A percentile compares a stretch with the other conserved stretches of the same genome.
phyloP scores from a whole-genome alignment of 2,113 vertebrate genomes.

The Meriones unguiculatus region DNA sequence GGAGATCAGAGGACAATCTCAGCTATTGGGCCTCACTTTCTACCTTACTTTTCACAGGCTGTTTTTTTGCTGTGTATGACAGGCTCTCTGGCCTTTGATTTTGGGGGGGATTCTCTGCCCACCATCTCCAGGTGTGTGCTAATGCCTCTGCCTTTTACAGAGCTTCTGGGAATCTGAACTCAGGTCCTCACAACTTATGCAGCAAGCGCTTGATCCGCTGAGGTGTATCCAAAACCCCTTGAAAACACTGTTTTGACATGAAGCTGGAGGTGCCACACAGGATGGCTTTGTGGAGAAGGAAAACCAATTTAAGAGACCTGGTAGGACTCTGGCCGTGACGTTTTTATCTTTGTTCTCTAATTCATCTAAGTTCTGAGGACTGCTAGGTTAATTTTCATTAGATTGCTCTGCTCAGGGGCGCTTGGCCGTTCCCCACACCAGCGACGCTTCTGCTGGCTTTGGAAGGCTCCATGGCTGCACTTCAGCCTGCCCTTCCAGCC shows the following conservation, averaged over 20 bases:
- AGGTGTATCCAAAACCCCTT: background rate
- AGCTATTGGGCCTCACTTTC: background rate
- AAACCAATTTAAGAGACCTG: background rate
- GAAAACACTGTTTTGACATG: background rate
- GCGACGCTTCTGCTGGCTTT: background rate
- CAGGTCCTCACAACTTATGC: background rate
- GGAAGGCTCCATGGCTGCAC: background rate
- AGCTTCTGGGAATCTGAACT: background rate
- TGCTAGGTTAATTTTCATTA: background rate
- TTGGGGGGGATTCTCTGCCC: background rate
- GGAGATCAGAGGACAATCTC: background rate
- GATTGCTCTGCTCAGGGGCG: background rate
- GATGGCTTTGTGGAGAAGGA: background rate
- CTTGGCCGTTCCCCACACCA: no score
- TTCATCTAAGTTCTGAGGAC: background rate
- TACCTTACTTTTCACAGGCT: background rate
- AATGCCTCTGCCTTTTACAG: background rate
- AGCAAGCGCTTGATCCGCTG: no score
- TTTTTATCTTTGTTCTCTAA: conserved; percentile 10
- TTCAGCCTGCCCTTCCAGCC: background rate
- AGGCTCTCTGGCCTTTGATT: background rate
- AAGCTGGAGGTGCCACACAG: background rate
- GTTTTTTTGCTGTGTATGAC: background rate
- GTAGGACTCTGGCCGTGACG: background rate
- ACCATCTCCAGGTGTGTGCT: background rate